These are phyloP conservation scores for Acanthurus tractus DNA, from an alignment of 2,797 vertebrate genomes.

Conservation along the genomic window DNA sequence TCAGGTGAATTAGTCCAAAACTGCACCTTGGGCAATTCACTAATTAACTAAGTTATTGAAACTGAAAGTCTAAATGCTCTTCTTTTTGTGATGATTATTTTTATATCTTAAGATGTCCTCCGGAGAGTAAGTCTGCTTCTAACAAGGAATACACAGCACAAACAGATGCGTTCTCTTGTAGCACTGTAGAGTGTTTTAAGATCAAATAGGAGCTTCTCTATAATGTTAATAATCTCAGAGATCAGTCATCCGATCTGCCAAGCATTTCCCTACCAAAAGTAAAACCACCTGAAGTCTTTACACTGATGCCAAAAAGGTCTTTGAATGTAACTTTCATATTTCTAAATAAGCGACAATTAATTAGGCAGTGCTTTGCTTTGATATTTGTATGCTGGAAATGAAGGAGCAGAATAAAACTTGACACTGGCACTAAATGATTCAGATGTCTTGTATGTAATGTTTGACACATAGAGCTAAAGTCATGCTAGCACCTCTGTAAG, in stretches of 20 bases:
- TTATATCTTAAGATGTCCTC: neutral
- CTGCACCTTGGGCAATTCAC: constrained; percentile 10
- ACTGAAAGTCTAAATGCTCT: constrained; percentile 4
- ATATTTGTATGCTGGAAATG: neutral
- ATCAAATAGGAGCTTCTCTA: neutral
- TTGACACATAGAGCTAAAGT: too few relatives aligned
- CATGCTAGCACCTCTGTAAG: too few relatives aligned
- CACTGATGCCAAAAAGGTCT: neutral
- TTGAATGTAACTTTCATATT: constrained; percentile 5
- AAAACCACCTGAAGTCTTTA: neutral
- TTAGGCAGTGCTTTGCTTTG: neutral
- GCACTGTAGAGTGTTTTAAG: neutral
- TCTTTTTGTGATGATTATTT: neutral
- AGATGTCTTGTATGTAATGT: too few relatives aligned
- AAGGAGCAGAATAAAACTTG: neutral
- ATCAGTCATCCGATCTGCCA: constrained; percentile 19
- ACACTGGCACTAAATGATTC: too few relatives aligned
- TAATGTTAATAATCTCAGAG: constrained; percentile 17
- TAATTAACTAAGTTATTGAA: constrained; percentile 27
- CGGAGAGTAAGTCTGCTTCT: constrained; percentile 12
- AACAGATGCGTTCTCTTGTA: constrained; percentile 1
- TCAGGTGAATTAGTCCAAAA: constrained; percentile 17
- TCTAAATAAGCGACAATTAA: neutral
- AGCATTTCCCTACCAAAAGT: neutral
- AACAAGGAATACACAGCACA: neutral